Conservation (phyloP, 2,888 invertebrate species). For the Argyra leucocephala region DNA sequence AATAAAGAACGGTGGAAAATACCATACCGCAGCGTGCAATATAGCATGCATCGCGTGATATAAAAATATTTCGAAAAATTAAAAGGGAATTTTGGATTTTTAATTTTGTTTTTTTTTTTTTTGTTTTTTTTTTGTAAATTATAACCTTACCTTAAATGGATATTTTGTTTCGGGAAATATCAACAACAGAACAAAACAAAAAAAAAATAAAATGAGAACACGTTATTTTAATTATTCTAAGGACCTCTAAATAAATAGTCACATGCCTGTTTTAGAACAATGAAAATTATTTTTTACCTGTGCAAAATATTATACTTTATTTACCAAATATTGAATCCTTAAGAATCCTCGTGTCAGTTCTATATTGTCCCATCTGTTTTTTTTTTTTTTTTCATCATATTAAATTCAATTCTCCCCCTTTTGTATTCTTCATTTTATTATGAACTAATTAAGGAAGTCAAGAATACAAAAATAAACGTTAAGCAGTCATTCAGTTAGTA, state of each 20-base stretch:
- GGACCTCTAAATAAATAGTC: neutral
- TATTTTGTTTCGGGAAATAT: conserved; percentile 4
- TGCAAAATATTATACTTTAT: neutral
- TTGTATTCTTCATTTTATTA: neutral
- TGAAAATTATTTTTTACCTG: neutral
- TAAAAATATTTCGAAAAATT: too few species aligned
- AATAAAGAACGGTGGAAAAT: neutral
- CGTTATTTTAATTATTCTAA: neutral
- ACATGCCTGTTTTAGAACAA: neutral
- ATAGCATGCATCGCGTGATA: neutral
- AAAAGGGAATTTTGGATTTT: neutral
- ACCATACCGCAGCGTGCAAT: neutral
- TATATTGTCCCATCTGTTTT: neutral
- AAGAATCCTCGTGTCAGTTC: neutral
- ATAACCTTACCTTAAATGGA: neutral
- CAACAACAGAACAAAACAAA: too few species aligned
- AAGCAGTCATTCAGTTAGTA: neutral
- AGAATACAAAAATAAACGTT: neutral
- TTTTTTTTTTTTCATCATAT: neutral
- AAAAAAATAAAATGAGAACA: neutral
- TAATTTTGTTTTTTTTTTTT: neutral
- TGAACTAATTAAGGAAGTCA: conserved; percentile 6
- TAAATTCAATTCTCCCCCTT: too few species aligned
- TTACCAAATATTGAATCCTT: neutral
- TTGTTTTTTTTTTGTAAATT: neutral